Base-by-base conservation (phyloP, 2,888 invertebrate species). In the Metacarcinus magister region DNA sequence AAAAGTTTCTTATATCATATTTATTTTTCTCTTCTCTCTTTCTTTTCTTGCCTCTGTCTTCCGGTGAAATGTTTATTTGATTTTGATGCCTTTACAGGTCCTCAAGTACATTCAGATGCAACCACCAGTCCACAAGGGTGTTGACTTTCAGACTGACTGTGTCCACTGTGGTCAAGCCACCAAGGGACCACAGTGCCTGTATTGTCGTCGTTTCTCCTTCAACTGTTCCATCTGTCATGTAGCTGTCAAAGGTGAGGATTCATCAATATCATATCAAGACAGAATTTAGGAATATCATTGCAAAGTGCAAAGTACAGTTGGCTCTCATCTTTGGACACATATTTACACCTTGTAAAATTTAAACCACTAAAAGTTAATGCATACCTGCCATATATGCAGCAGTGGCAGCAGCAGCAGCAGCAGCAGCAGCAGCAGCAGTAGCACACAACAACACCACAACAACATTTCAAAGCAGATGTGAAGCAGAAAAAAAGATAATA, bases 141-240 rank as follows among this genome's bases (percentile, higher is more conserved):
- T 98, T 94, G 98, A 98, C 97, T 98, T 98, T 97, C 98, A 98
- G 54, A 98, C 98, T 2, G 98, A 98, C 97, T 99, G 99, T 97
- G 98, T 98, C 96, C 97, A 98, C 97, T 99, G 99, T 97, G 98
- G 98, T 96, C 98, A 98, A 97, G 98, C 98, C 0, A 97, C 97
- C 2, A 98, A 98, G 96, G 98, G 98, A 97, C 98, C 98, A 28
- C 98, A 98, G 95, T 98, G 98, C 97, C 98, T 97, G 54, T 97
- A 98, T 96, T 99, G 99, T 97, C 98, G 98, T 97, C 98, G 98
- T 95, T 98, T 98, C 48, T 98, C 98, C 95, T 98, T 99, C 97
- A 98, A 98, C 97, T 99, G 99, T 98, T 98, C 98, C 28, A 98
- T 99, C 97, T 99, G 99, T 97, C 98, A 98, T 97, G 98, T 99